Conservation (phyloP, 2,113 vertebrate genomes). For the Phylloscopus trochiloides region DNA sequence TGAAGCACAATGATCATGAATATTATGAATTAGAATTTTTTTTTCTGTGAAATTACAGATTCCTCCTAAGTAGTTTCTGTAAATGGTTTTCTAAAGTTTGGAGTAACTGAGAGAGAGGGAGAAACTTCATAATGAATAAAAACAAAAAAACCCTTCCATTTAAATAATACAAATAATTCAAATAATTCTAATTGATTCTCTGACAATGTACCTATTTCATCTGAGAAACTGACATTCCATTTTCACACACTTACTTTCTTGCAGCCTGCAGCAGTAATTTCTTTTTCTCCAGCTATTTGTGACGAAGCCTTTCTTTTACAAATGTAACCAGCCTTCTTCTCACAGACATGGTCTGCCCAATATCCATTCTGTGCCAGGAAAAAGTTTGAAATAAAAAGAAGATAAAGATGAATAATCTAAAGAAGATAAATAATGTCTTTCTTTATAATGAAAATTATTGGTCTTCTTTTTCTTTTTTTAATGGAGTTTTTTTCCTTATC, state of each 20-base stretch:
- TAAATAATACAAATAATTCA: not conserved
- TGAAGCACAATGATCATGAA: not conserved
- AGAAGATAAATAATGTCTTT: not conserved
- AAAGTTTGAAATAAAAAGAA: not conserved
- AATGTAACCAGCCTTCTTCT: constrained; percentile 28
- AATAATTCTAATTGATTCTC: not conserved
- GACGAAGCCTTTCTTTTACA: constrained; percentile 21
- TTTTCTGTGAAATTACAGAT: not conserved
- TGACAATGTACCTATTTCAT: not conserved
- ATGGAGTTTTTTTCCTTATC: not conserved
- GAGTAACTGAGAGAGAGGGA: not conserved
- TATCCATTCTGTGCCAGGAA: constrained; percentile 1
- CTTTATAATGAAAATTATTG: not conserved
- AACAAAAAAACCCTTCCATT: accelerated
- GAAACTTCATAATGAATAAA: not conserved
- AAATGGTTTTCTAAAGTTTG: not conserved
- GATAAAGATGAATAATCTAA: not conserved
- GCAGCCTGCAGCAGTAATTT: not conserved
- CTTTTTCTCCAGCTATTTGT: not conserved
- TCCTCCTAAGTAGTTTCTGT: not conserved
- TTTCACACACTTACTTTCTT: not conserved
- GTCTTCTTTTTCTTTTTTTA: not conserved
- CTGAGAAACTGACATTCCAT: accelerated
- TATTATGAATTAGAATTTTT: not conserved
- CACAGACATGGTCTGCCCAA: constrained; percentile 26